A percentile compares a stretch with the other conserved stretches of the same genome.
These are phyloP conservation scores for Paedocypris sp. DNA, from an alignment of 2,113 vertebrate species.

Conservation along the genomic window DNA sequence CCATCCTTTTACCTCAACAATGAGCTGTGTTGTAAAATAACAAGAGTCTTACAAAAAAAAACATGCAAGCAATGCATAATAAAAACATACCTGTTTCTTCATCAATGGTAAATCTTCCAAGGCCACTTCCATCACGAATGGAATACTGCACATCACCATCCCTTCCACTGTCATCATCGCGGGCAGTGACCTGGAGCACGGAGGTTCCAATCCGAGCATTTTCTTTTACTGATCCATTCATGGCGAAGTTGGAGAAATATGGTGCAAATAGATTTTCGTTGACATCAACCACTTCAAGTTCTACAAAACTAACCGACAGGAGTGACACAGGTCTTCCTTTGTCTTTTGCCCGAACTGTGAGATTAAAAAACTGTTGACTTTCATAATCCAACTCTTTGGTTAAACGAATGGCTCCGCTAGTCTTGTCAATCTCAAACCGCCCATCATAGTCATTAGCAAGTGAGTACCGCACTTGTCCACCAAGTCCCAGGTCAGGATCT, in stretches of 20 bases:
- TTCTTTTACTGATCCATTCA: slow-evolving; percentile 80
- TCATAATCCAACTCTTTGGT: slow-evolving; percentile 88
- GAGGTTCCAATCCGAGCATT: slow-evolving; percentile 82
- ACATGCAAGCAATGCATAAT: not conserved
- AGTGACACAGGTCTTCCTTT: slow-evolving; percentile 85
- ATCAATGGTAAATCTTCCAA: slow-evolving; percentile 87
- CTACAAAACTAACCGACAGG: slow-evolving; percentile 83
- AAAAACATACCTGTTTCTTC: slow-evolving; percentile 83
- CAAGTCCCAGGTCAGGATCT: slow-evolving; percentile 82
- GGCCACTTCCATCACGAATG: slow-evolving; percentile 85
- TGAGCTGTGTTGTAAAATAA: too few species aligned
- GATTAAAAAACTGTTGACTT: slow-evolving; percentile 92
- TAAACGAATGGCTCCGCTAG: slow-evolving; percentile 81
- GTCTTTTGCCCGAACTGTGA: slow-evolving; percentile 88
- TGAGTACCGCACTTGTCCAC: slow-evolving; percentile 87
- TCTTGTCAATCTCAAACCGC: slow-evolving; percentile 83
- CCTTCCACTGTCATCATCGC: slow-evolving; percentile 78
- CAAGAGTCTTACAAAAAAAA: not conserved
- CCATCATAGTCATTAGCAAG: slow-evolving; percentile 82
- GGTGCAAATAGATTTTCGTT: slow-evolving; percentile 92
- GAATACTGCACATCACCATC: slow-evolving; percentile 94
- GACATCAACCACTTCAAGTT: slow-evolving; percentile 92
- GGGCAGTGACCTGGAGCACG: slow-evolving; percentile 77
- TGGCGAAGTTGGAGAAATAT: slow-evolving; percentile 81
- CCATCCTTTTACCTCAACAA: too few species aligned